Evolutionary conservation across 35 echinoderm and acorn worm species (phyloP).

Genomic region (Ptychodera flava): DNA sequence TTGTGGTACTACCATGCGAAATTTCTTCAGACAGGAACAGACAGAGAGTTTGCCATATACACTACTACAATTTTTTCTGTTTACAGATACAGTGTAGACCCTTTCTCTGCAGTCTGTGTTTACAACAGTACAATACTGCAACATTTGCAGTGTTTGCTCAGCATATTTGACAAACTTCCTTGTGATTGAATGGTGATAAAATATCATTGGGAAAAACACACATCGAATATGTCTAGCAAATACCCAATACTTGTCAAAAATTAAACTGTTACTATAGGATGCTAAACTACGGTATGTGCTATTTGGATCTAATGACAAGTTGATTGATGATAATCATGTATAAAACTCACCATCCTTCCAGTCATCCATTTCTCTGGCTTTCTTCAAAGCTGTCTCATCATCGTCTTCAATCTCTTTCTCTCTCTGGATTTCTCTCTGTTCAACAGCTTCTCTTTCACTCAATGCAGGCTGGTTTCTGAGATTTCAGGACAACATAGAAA

Average conservation of each 20-base stretch:
- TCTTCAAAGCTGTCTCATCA: conserved; percentile 69
- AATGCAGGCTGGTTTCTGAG: conserved; percentile 51
- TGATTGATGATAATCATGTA: background rate
- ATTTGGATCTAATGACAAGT: background rate
- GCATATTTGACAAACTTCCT: too few relatives aligned
- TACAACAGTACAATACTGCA: too few relatives aligned
- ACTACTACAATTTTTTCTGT: too few relatives aligned
- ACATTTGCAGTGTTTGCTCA: too few relatives aligned
- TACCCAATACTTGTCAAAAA: background rate
- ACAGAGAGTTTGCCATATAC: too few relatives aligned
- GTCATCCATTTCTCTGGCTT: conserved; percentile 91
- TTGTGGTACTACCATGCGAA: background rate
- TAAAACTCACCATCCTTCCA: conserved; percentile 96
- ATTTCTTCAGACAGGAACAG: background rate
- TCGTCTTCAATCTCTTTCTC: conserved; percentile 74
- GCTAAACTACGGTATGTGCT: background rate
- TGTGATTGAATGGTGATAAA: too few relatives aligned
- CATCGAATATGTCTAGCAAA: background rate
- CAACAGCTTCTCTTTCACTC: conserved; percentile 44
- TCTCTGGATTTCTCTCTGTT: conserved; percentile 48
- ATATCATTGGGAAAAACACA: background rate
- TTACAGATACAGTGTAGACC: too few relatives aligned
- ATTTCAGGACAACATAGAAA: background rate
- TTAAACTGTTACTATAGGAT: background rate
- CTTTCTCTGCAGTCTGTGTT: too few relatives aligned